Percentiles rank a stretch among this genome's conserved stretches.
Conservation (phyloP, 2,888 invertebrate species). For the Tanypteryx hageni region DNA sequence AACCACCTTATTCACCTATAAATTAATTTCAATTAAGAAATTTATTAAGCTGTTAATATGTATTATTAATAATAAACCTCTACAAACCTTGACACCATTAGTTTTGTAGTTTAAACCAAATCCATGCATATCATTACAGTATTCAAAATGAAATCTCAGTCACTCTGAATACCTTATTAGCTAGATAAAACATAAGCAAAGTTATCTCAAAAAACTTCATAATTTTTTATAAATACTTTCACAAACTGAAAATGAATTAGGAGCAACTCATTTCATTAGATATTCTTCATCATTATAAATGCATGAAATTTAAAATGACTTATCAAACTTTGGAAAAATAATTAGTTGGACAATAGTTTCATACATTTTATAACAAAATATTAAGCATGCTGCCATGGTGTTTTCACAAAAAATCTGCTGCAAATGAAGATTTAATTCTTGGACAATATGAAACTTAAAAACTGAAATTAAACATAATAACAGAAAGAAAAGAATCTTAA, state of each 20-base stretch:
- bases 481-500: neutral
- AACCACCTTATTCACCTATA: neutral
- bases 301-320: too few relatives aligned
- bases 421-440: neutral
- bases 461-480: neutral
- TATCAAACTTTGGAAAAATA: neutral
- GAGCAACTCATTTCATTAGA: too few relatives aligned
- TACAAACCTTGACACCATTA: constrained; percentile 32
- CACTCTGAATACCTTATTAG: too few relatives aligned
- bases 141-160: neutral
- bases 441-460: neutral
- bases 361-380: neutral
- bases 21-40: neutral
- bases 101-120: neutral
- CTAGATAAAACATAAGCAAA: too few relatives aligned
- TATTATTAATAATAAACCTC: neutral
- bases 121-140: neutral
- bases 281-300: too few relatives aligned
- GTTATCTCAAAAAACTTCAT: too few relatives aligned
- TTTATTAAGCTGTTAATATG: too few relatives aligned
- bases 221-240: too few relatives aligned
- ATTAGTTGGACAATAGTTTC: neutral
- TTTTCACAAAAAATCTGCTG: neutral
- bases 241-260: too few relatives aligned
- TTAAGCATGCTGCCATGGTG: neutral